phyloP scores from a whole-genome alignment of 2,797 vertebrate species.

The Ambastaia sidthimunki region DNA sequence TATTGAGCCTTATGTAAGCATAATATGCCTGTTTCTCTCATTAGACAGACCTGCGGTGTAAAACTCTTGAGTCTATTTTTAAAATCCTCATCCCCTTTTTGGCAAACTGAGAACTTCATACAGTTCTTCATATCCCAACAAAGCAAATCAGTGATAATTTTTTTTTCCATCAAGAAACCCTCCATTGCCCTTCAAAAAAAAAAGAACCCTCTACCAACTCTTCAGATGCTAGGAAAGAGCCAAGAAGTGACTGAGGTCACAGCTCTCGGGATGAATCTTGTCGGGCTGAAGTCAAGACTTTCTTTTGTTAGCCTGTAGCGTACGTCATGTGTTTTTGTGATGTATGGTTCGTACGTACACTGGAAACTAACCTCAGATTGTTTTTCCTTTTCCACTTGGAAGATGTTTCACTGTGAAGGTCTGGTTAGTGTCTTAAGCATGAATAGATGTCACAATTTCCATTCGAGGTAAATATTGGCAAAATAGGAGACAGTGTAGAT shows the following conservation, averaged over 20 bases:
- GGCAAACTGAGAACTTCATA: neutral
- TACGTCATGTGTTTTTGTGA: conserved; percentile 17
- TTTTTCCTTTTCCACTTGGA: neutral
- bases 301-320: conserved; percentile 17
- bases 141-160: neutral
- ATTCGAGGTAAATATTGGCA: conserved; percentile 35
- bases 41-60: neutral
- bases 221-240: conserved; percentile 33
- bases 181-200: neutral
- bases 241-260: conserved; percentile 20
- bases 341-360: conserved; percentile 20
- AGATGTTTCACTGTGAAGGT: conserved; percentile 2
- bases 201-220: neutral
- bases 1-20: neutral
- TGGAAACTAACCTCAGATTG: conserved; percentile 16
- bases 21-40: neutral
- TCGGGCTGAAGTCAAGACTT: conserved; percentile 10
- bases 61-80: neutral
- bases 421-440: conserved; percentile 42
- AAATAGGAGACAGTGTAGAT: conserved; percentile 20
- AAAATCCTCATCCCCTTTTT: neutral
- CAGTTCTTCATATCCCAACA: neutral
- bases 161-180: neutral
- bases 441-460: conserved; percentile 36
- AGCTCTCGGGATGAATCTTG: conserved; percentile 17